phyloP scores from a whole-genome alignment of 2,113 vertebrate genomes.

The Saccopteryx leptura region DNA sequence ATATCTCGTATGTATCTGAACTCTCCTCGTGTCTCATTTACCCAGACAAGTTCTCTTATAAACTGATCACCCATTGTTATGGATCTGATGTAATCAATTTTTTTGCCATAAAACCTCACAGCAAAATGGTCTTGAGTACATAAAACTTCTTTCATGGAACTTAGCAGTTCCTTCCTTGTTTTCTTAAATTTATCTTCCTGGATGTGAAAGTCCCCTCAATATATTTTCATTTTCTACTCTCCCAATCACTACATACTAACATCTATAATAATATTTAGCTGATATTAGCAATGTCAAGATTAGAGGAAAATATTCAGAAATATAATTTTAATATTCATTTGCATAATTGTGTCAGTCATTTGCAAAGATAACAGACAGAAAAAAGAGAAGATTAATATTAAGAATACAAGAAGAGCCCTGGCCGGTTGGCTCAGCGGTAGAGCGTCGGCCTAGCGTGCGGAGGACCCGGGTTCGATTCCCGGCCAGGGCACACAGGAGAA shows the following conservation, averaged over 20 bases:
- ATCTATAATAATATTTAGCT: neutral
- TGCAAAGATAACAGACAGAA: neutral
- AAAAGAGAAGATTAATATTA: neutral
- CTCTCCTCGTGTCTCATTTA: neutral
- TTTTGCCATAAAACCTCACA: neutral
- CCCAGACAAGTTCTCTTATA: neutral
- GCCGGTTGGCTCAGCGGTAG: too few relatives aligned
- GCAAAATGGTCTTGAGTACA: neutral
- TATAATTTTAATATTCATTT: neutral
- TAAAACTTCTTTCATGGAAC: neutral
- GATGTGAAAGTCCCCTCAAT: neutral
- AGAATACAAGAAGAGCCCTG: conserved; percentile 32
- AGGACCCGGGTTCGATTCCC: too few relatives aligned
- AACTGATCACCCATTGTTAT: neutral
- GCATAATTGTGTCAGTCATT: neutral
- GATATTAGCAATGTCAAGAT: neutral
- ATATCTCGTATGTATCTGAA: neutral
- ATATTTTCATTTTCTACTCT: neutral
- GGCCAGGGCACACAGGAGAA: too few relatives aligned
- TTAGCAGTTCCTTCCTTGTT: neutral
- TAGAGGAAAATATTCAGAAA: neutral
- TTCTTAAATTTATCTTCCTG: neutral
- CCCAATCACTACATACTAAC: neutral
- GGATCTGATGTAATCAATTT: neutral
- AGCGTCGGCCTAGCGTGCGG: too few relatives aligned